phyloP scores from a whole-genome alignment of 2,113 vertebrate species.

The Alexandromys fortis region DNA sequence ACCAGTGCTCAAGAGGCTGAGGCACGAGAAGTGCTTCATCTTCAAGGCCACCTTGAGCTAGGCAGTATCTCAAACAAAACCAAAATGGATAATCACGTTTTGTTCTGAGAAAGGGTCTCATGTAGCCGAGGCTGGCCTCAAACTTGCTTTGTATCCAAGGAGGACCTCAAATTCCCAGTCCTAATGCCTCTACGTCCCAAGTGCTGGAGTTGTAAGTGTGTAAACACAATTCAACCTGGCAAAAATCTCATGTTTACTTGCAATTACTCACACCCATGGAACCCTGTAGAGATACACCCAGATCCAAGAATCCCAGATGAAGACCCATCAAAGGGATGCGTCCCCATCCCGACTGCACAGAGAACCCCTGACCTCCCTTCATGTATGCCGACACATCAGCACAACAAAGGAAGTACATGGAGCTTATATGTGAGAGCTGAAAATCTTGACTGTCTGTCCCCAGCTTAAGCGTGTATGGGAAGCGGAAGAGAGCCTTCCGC shows the following conservation, averaged over 20 bases:
- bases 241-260: background rate
- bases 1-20: background rate
- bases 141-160: background rate
- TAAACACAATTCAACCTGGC: background rate
- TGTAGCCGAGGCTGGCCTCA: background rate
- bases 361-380: background rate
- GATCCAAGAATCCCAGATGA: background rate
- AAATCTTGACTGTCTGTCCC: background rate
- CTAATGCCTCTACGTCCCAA: background rate
- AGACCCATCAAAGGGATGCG: background rate
- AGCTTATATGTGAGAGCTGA: background rate
- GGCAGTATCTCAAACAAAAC: background rate
- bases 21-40: background rate
- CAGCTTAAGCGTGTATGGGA: background rate
- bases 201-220: background rate
- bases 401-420: background rate
- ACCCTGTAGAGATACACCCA: background rate
- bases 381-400: background rate
- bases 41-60: background rate
- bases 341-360: background rate
- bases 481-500: background rate
- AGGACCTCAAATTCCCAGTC: background rate
- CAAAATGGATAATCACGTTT: background rate
- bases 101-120: background rate
- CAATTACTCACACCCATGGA: background rate